Evolutionary conservation across 2,797 vertebrate genomes (phyloP).

Genomic region (Lagorchestes hirsutus): DNA sequence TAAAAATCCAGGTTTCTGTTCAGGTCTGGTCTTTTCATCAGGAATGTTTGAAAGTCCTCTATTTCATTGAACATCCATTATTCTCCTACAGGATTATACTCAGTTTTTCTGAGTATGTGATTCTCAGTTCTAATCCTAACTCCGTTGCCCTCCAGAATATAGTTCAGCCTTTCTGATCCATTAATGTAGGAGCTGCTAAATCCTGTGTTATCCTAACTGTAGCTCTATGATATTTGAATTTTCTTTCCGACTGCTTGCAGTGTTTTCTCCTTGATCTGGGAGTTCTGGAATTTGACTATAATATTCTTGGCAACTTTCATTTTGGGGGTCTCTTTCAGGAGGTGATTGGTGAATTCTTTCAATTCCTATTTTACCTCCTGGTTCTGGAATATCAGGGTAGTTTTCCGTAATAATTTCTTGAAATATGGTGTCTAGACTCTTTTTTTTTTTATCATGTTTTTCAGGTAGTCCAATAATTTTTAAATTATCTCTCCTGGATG

Average conservation of each 20-base stretch:
- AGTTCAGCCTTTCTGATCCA: not conserved
- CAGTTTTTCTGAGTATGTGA: not conserved
- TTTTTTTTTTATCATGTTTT: not conserved
- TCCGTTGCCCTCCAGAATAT: not conserved
- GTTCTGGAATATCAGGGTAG: not conserved
- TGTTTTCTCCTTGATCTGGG: not conserved
- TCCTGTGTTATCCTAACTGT: not conserved
- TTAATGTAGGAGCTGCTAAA: not conserved
- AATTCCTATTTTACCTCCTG: not conserved
- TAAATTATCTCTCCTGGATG: not conserved
- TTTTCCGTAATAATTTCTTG: not conserved
- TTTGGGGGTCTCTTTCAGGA: not conserved
- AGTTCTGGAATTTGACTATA: not conserved
- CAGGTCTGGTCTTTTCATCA: not conserved
- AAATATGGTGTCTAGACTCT: not conserved
- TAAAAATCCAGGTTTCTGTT: not conserved
- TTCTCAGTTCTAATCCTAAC: not conserved
- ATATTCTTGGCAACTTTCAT: not conserved
- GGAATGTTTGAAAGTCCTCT: not conserved
- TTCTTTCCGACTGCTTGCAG: not conserved
- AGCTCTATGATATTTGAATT: not conserved
- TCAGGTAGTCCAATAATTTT: not conserved
- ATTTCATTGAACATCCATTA: not conserved
- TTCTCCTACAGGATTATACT: not conserved
- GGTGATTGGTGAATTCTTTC: not conserved